Conservation (phyloP, 2,888 invertebrate genomes). For the Thereva unica region DNA sequence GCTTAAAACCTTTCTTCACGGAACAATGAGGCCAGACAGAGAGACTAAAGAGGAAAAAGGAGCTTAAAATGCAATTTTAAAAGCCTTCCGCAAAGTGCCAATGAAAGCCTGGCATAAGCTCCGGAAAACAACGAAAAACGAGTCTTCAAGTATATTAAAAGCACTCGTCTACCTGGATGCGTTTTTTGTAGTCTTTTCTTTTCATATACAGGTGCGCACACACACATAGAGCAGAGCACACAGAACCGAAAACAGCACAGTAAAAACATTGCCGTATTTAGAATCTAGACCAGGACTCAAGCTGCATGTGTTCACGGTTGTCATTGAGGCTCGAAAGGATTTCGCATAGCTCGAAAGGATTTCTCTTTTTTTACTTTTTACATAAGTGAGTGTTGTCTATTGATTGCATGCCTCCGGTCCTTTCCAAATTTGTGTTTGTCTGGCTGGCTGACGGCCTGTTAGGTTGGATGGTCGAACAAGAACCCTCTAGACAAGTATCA, state of each 20-base stretch:
- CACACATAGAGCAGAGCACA: background rate
- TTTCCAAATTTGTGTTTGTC: background rate
- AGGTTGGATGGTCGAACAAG: slow-evolving; percentile 15
- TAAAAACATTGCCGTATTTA: background rate
- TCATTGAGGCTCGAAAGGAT: too few species aligned
- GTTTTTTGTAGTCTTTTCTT: slow-evolving; percentile 36
- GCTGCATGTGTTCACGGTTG: too few species aligned
- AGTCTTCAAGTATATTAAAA: slow-evolving; percentile 41
- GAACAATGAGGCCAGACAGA: slow-evolving; percentile 12
- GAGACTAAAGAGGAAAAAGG: slow-evolving; percentile 16
- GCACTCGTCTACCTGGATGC: slow-evolving; percentile 37
- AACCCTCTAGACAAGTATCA: slow-evolving; percentile 20
- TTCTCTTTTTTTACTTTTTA: too few species aligned
- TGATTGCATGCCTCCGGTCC: slow-evolving; percentile 6
- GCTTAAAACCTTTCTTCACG: slow-evolving; percentile 20
- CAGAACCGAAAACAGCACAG: background rate
- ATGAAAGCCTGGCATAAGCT: slow-evolving; percentile 40
- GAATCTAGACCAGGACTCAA: too few species aligned
- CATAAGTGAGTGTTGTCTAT: background rate
- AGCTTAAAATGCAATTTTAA: slow-evolving; percentile 38
- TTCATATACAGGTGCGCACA: background rate
- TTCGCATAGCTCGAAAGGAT: too few species aligned
- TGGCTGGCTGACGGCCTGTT: slow-evolving; percentile 1
- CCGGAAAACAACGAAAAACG: slow-evolving; percentile 38
- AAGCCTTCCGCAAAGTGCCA: slow-evolving; percentile 39